phyloP scores from a whole-genome alignment of 92 coral and sea anemone species.

The Pocillopora meandrina region DNA sequence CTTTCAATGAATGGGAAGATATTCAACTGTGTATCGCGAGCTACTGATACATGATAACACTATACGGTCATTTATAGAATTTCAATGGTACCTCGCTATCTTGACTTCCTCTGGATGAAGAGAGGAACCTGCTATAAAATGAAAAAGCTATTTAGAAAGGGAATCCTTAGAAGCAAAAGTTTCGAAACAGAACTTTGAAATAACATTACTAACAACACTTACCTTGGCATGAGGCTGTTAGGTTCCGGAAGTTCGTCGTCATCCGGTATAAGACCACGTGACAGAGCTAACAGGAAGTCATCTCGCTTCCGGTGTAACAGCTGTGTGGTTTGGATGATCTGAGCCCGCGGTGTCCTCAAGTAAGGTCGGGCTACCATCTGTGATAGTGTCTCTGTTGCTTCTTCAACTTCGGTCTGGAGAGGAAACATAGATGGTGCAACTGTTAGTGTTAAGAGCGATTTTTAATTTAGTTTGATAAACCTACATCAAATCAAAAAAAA shows the following conservation, averaged over 20 bases:
- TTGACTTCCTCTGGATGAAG: conserved; percentile 22
- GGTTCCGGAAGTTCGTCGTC: conserved; percentile 55
- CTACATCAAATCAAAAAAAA: too few relatives aligned
- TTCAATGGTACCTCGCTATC: conserved; percentile 33
- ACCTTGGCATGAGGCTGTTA: not conserved
- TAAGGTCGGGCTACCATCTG: conserved; percentile 99
- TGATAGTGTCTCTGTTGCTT: conserved; percentile 87
- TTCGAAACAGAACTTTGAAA: not conserved
- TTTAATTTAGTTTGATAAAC: too few relatives aligned
- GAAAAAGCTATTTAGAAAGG: not conserved
- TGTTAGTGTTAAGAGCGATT: too few relatives aligned
- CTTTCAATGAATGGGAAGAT: too few relatives aligned
- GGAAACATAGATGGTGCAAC: not conserved
- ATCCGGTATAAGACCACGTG: conserved; percentile 96
- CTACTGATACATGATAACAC: too few relatives aligned
- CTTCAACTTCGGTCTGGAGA: conserved; percentile 91
- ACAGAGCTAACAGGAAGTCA: conserved; percentile 87
- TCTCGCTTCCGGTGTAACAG: conserved; percentile 74
- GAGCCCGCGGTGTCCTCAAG: conserved; percentile 91
- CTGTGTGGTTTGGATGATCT: conserved; percentile 85
- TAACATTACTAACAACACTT: not conserved
- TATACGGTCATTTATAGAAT: not conserved
- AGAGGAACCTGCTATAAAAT: conserved; percentile 16
- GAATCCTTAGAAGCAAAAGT: not conserved
- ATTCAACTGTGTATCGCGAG: too few relatives aligned